Conservation (phyloP, 1,140 invertebrate genomes). For the Leptonema lineaticorne region DNA sequence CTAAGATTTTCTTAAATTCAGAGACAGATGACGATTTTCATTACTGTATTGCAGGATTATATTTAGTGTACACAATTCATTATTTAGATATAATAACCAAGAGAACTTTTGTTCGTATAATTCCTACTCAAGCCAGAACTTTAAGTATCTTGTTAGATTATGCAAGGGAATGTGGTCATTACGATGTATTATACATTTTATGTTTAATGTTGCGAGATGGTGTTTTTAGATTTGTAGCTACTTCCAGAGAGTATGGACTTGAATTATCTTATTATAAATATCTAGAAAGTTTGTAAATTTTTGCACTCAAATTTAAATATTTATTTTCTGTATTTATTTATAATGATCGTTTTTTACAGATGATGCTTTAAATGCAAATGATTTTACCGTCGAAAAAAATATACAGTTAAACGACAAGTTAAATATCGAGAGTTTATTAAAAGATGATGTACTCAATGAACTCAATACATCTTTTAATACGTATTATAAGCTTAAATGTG, state of each 20-base stretch:
- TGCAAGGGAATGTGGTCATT: not conserved
- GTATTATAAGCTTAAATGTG: slow-evolving; percentile 4
- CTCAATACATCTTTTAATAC: not conserved
- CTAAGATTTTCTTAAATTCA: not conserved
- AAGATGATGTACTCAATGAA: not conserved
- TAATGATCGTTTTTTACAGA: not conserved
- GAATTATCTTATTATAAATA: slow-evolving; percentile 30
- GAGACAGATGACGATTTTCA: not conserved
- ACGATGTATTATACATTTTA: slow-evolving; percentile 26
- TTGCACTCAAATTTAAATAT: not conserved
- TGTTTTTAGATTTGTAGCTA: slow-evolving; percentile 31
- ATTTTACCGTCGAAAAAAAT: too few species aligned
- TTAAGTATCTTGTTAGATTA: not conserved
- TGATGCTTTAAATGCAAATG: not conserved
- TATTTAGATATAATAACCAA: not conserved
- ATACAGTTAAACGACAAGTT: too few species aligned
- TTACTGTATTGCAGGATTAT: slow-evolving; percentile 2
- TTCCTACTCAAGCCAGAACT: not conserved
- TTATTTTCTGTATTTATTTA: not conserved
- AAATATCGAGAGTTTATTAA: too few species aligned
- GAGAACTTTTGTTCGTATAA: not conserved
- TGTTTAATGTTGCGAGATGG: slow-evolving; percentile 28
- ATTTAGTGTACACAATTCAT: slow-evolving; percentile 6
- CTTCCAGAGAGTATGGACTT: slow-evolving; percentile 24
- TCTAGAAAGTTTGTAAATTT: slow-evolving; percentile 17